Percentiles rank a stretch among this genome's conserved stretches.
These are phyloP conservation scores for Paramuricea clavata DNA, from an alignment of 92 coral and sea anemone genomes.

Conservation along the genomic window DNA sequence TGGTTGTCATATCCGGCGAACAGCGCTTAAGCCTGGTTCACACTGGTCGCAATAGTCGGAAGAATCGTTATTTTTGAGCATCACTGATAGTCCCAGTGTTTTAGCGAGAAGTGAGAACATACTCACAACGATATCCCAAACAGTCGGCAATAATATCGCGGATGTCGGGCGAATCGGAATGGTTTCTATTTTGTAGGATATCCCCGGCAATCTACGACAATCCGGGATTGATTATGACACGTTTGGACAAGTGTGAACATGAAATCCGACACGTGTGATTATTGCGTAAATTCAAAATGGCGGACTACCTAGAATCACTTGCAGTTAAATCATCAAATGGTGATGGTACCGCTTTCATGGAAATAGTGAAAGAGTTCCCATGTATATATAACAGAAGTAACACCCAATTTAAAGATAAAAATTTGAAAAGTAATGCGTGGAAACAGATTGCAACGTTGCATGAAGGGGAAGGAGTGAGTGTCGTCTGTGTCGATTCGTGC, in stretches of 20 bases:
- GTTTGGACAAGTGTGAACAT: slow-evolving; percentile 25
- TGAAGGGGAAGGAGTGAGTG: background rate
- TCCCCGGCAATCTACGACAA: slow-evolving; percentile 6
- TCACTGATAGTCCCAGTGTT: background rate
- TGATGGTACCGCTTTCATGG: slow-evolving; percentile 47
- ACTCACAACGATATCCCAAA: background rate
- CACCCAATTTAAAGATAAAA: slow-evolving; percentile 49
- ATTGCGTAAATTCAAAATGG: slow-evolving; percentile 7
- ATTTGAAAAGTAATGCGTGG: slow-evolving; percentile 30
- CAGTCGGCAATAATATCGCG: background rate
- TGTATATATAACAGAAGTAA: slow-evolving; percentile 36
- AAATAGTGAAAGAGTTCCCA: slow-evolving; percentile 43
- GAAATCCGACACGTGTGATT: background rate
- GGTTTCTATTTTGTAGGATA: slow-evolving; percentile 15
- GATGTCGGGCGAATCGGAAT: slow-evolving; percentile 16
- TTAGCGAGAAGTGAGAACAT: background rate
- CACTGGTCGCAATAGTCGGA: background rate
- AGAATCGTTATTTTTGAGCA: background rate
- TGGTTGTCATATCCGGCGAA: too few relatives aligned
- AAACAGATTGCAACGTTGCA: slow-evolving; percentile 22
- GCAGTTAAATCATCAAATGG: background rate
- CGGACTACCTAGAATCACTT: background rate
- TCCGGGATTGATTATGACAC: slow-evolving; percentile 17
- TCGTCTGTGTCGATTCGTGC: too few relatives aligned
- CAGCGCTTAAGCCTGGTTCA: too few relatives aligned